Conservation (phyloP, 2,888 invertebrate genomes). For the Lysandra coridon region DNA sequence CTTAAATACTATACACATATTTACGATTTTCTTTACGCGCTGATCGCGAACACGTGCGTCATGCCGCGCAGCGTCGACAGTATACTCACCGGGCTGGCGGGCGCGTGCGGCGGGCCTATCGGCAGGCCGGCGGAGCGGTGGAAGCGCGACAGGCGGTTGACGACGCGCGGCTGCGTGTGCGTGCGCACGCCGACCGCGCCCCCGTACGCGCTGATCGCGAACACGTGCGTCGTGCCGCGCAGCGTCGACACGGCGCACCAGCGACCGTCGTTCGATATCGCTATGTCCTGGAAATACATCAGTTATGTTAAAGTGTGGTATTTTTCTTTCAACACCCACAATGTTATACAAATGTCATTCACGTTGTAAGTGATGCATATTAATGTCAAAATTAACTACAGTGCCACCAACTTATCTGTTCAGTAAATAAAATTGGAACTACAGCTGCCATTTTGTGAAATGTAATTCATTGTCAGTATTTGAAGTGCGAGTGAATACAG, state of each 20-base stretch:
- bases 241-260: slow-evolving; percentile 98
- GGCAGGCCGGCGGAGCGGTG: slow-evolving; percentile 96
- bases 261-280: slow-evolving; percentile 94
- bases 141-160: slow-evolving; percentile 96
- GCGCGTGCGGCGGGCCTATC: slow-evolving; percentile 80
- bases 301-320: not conserved
- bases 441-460: no score
- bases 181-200: slow-evolving; percentile 95
- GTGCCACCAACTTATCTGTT: no score
- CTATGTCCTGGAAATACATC: slow-evolving; percentile 83
- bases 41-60: no score
- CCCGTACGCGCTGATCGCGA: slow-evolving; percentile 97
- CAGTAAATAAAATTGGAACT: no score
- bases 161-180: slow-evolving; percentile 95
- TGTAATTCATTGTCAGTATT: no score
- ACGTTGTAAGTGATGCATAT: not conserved
- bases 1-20: no score
- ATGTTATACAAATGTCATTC: no score
- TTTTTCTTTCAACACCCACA: no score
- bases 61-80: not conserved
- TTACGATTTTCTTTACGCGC: no score
- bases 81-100: slow-evolving; percentile 48
- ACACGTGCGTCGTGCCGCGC: slow-evolving; percentile 98
- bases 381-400: not conserved
- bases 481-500: no score